Evolutionary conservation across 2,113 vertebrate genomes (phyloP).

Genomic region (Campylomormyrus tamandua): DNA sequence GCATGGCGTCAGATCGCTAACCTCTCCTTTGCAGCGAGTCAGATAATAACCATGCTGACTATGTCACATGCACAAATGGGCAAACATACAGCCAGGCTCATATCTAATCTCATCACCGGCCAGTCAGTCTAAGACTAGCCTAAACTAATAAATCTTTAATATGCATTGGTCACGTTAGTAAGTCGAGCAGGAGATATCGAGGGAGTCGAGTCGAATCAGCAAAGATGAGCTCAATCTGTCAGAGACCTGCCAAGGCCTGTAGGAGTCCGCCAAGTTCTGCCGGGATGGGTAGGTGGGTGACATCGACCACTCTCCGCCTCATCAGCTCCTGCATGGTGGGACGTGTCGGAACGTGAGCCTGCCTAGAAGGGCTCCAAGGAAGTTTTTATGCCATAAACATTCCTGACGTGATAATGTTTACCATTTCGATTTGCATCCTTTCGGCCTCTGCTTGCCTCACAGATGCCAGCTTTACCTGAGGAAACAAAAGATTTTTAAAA

Average conservation of each 20-base stretch:
- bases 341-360: not conserved
- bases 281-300: conserved; percentile 81
- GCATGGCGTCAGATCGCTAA: not conserved
- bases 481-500: conserved; percentile 17
- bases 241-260: conserved; percentile 63
- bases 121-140: not conserved
- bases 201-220: not conserved
- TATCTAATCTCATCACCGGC: conserved; percentile 4
- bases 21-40: not conserved
- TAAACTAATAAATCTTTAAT: conserved; percentile 9
- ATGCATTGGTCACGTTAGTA: not conserved
- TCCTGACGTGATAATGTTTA: conserved; percentile 21
- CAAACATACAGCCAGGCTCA: not conserved
- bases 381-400: not conserved
- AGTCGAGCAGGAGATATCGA: not conserved
- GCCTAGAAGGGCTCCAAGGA: not conserved
- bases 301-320: conserved; percentile 80
- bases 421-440: conserved; percentile 48
- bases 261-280: conserved; percentile 77
- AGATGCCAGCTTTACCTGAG: conserved; percentile 63
- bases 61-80: not conserved
- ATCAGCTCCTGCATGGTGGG: conserved; percentile 72
- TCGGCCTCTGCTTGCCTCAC: conserved; percentile 66
- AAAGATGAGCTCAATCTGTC: not conserved
- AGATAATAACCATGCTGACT: not conserved